A percentile compares a stretch with the other conserved stretches of the same genome.
These are phyloP conservation scores for Cuculus canorus DNA, from an alignment of 2,797 vertebrate species.

Conservation along the genomic window DNA sequence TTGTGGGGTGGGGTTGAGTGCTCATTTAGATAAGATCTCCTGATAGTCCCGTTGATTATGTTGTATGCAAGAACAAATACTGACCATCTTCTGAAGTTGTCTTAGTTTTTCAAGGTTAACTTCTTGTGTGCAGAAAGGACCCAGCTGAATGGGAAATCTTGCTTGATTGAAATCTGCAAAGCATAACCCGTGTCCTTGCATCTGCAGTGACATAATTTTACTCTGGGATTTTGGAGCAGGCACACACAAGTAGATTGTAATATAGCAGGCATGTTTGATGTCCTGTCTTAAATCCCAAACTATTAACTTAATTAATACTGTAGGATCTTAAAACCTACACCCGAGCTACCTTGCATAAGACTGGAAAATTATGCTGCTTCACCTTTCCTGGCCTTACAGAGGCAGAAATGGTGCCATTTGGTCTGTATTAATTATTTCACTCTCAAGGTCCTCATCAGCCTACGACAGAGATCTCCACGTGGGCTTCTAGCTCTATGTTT, in stretches of 20 bases:
- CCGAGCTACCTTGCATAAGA: background rate
- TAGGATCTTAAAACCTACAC: slow-evolving; percentile 4
- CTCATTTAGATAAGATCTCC: background rate
- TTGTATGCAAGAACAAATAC: background rate
- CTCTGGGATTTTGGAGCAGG: slow-evolving; percentile 6
- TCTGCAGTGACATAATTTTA: slow-evolving; percentile 20
- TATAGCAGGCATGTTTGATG: background rate
- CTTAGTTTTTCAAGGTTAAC: background rate
- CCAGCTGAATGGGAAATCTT: background rate
- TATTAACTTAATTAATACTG: slow-evolving; percentile 53
- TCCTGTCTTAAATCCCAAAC: slow-evolving; percentile 36
- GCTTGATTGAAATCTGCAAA: slow-evolving; percentile 15
- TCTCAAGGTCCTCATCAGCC: background rate
- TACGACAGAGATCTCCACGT: background rate
- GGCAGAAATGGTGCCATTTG: background rate
- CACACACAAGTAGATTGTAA: background rate
- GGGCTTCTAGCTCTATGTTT: background rate
- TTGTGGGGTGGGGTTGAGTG: background rate
- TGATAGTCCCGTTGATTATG: background rate
- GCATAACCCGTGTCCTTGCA: background rate
- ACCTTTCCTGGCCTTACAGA: slow-evolving; percentile 12
- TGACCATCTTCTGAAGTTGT: background rate
- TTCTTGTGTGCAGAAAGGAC: background rate
- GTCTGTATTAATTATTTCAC: background rate
- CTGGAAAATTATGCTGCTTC: background rate